phyloP scores from a whole-genome alignment of 1,140 invertebrate species.

The Trichonephila clavata region DNA sequence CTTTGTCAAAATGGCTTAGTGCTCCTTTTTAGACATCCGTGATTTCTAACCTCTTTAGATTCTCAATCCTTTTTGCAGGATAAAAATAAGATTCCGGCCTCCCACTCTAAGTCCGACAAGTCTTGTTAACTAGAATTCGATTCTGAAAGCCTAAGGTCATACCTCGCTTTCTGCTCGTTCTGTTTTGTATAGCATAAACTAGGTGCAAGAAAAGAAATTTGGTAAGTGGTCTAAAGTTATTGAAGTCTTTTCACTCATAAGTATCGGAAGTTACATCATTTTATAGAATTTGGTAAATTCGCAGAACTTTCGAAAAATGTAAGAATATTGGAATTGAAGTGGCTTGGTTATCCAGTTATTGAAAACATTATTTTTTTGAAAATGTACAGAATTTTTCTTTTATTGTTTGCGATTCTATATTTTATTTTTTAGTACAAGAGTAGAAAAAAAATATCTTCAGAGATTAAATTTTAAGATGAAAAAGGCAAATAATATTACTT shows the following conservation, averaged over 20 bases:
- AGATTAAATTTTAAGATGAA: no score
- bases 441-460: no score
- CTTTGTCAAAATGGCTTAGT: conserved; percentile 74
- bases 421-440: no score
- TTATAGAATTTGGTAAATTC: no score
- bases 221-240: neutral
- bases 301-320: no score
- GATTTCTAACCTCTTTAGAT: conserved; percentile 65
- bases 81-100: conserved; percentile 8
- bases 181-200: neutral
- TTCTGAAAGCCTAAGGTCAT: conserved; percentile 45
- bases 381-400: no score
- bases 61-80: conserved; percentile 40
- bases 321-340: no score
- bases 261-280: neutral
- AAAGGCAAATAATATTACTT: no score
- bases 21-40: conserved; percentile 17
- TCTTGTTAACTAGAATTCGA: conserved; percentile 69
- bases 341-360: no score
- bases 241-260: neutral
- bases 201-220: neutral
- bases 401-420: no score
- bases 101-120: neutral
- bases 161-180: neutral
- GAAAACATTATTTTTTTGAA: no score